Percentiles rank a stretch among this genome's conserved stretches.
Evolutionary conservation across 2,113 vertebrate genomes (phyloP).

Genomic region (Centropristis striata): DNA sequence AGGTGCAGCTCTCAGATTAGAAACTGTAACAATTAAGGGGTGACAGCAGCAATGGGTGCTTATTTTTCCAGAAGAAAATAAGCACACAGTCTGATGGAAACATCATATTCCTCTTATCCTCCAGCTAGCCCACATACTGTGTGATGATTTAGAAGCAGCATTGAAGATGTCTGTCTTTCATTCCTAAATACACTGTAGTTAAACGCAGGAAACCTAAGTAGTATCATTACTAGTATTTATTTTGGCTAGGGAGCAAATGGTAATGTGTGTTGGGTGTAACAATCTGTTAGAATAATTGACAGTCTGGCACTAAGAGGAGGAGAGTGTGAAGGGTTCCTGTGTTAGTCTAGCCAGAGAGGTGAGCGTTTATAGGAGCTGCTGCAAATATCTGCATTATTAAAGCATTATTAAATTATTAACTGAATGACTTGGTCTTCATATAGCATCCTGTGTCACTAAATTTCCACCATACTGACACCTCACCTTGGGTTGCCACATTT

Average conservation of each 20-base stretch:
- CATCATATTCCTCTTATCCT: constrained; percentile 44
- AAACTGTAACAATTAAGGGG: constrained; percentile 48
- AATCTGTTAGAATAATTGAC: constrained; percentile 58
- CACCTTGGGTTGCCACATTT: constrained; percentile 10
- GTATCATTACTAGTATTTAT: constrained; percentile 69
- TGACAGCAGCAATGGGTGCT: constrained; percentile 46
- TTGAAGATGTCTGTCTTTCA: constrained; percentile 52
- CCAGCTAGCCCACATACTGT: constrained; percentile 7
- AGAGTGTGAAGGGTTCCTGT: constrained; percentile 21
- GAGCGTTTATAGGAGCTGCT: neutral
- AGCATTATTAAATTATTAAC: neutral
- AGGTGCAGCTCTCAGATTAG: constrained; percentile 52
- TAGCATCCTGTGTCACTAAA: neutral
- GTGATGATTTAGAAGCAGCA: constrained; percentile 35
- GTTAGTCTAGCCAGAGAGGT: constrained; percentile 10
- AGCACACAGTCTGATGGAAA: constrained; percentile 51
- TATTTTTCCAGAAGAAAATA: constrained; percentile 71
- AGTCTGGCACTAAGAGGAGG: constrained; percentile 29
- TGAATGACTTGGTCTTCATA: neutral
- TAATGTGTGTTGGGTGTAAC: constrained; percentile 53
- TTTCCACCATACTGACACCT: constrained; percentile 4
- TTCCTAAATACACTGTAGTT: constrained; percentile 57
- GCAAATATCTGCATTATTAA: constrained; percentile 2
- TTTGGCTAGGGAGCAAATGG: constrained; percentile 48
- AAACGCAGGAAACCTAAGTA: constrained; percentile 54